Conservation (phyloP, 35 echinoderm and acorn worm genomes). For the Hemicentrotus pulcherrimus region DNA sequence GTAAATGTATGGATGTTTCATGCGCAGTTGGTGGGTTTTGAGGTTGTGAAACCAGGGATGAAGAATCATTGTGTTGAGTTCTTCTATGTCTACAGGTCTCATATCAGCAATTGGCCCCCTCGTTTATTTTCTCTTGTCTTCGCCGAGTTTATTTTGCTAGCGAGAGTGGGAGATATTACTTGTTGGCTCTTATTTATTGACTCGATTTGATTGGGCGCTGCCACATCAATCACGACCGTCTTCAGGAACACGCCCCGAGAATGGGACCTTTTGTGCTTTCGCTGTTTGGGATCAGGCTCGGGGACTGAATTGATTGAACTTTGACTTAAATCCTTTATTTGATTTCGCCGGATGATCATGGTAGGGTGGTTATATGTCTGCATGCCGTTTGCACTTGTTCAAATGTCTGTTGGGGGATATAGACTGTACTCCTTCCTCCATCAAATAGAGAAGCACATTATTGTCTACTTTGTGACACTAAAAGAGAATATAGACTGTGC, state of each 20-base stretch:
- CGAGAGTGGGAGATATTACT: constrained; percentile 9
- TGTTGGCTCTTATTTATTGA: constrained; percentile 19
- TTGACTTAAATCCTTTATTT: constrained; percentile 6
- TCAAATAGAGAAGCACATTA: too few species aligned
- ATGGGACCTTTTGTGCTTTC: not conserved
- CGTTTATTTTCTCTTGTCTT: constrained; percentile 12
- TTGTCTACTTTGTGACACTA: too few species aligned
- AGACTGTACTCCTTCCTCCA: not conserved
- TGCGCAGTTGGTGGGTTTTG: not conserved
- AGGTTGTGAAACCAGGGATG: not conserved
- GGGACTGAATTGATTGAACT: not conserved
- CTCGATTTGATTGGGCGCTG: not conserved
- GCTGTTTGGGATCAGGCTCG: not conserved
- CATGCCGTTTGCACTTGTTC: not conserved
- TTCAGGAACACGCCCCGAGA: not conserved
- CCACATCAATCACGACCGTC: not conserved
- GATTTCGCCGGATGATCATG: not conserved
- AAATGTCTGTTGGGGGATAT: not conserved
- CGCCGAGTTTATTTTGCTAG: not conserved
- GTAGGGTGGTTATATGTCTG: not conserved
- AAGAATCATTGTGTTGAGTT: not conserved
- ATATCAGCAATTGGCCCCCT: not conserved
- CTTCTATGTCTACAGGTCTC: not conserved
- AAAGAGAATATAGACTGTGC: too few species aligned
- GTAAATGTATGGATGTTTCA: not conserved